Evolutionary conservation across 2,113 vertebrate species (phyloP), one percentile per base, ranked within the genome.

Genomic region (Callipepla squamata): DNA sequence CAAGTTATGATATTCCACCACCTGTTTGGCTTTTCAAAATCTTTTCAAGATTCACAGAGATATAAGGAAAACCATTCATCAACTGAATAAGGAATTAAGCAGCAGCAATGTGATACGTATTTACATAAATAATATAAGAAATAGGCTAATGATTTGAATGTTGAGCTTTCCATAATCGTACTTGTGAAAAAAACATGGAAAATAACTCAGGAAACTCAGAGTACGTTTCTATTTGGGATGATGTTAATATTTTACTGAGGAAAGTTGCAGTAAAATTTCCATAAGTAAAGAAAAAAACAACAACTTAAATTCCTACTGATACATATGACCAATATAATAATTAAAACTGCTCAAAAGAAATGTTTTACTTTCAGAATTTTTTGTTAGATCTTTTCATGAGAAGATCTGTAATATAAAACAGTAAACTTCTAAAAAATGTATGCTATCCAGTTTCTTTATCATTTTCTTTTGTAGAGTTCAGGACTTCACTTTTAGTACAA

Each of bases 31-130:
- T 83, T 81, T 87, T 58, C 58, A 63, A 79, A 87, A 80, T 90
- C 66, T 78, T 90, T 74, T 92, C 83, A 95, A 47, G 20, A 80
- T 85, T 63, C 48, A 77, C 32, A 68, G 32, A 76, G 48, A 87
- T 53, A 70, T 62, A 89, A 90, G 69, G 70, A 59, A 68, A 85
- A 82, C 63, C 23, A 94, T 88, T 90, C 59, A 92, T 66, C 30
- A 81, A 30, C n/a, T 86, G 78, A 95, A 85, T 74, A 90, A 79
- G 79, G 79, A 79, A 92, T 50, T 86, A 72, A 89, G 67, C 16
- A 22, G 4, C 23, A 75, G 40, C 26, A 81, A 23, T 2, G 4
- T 11, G 77, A 95, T 94, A 40, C 0, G 0, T 62, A 72, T 86
- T 72, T 93, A 66, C 38, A 47, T 81, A 75, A 57, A 47, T 62